Evolutionary conservation across 2,888 invertebrate genomes (phyloP), one percentile per base, ranked within the genome.

Genomic region (Ischnura elegans): DNA sequence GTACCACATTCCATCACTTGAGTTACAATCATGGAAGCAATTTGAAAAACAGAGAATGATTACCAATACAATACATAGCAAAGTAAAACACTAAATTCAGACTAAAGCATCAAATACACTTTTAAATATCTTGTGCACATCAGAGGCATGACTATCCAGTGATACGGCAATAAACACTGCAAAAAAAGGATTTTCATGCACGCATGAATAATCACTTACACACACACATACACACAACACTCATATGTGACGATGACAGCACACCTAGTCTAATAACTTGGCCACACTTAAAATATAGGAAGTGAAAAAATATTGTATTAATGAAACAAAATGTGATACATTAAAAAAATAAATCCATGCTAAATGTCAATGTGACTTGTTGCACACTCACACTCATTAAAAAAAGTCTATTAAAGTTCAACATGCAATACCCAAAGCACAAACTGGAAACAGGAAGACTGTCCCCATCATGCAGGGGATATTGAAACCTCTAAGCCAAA

Each of bases 191-290:
- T 66, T 90, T 90, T 90, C 90, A 43, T 90, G 90, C 90, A 43
- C 90, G 55, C 43, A 43, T 61, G 25, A 66, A 66, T 61, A 47
- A 42, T 90, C 66, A 90, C 90, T 43, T 43, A 46, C 86, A 90
- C 90, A 66, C 90, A 90, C 90, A 90, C 90, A 90, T 61, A 46
- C 86, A 90, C 90, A 61, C 90, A 90, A 90, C 90, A 90, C 55
- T 90, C 90, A 90, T 61, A 66, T 61, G 90, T 90, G 90, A 90
- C 61, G 90, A 90, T 90, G 90, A 90, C 90, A 90, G 90, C 90
- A 90, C 90, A 61, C 90, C 90, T 90, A 90, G 43, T n/a, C 90
- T 90, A 90, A 66, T 90, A 90, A 90, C 43, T 51, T 90, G 55
- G 43, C 55, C 90, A 90, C 61, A 66, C 43, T 61, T 90, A 90